phyloP scores from a whole-genome alignment of 1,140 invertebrate species.

The Hetaerina americana region DNA sequence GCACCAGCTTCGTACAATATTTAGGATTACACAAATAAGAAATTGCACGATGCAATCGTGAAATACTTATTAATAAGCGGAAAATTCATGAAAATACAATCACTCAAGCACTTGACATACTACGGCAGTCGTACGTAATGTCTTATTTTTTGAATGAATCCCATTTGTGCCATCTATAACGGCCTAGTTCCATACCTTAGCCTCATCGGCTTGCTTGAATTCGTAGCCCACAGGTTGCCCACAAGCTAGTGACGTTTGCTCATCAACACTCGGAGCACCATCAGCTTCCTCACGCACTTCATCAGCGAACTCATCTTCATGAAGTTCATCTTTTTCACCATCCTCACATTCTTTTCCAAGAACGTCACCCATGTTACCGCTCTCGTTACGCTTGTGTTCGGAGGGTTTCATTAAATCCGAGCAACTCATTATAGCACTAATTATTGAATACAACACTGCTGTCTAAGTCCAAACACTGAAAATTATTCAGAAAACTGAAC shows the following conservation, averaged over 20 bases:
- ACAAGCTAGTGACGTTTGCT: slow-evolving; percentile 10
- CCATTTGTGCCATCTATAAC: not conserved
- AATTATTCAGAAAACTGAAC: slow-evolving; percentile 18
- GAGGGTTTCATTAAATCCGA: slow-evolving; percentile 17
- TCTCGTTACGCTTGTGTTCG: slow-evolving; percentile 16
- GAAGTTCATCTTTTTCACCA: slow-evolving; percentile 14
- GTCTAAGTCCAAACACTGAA: slow-evolving; percentile 19
- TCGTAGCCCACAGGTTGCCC: slow-evolving; percentile 10
- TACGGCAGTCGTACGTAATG: not conserved
- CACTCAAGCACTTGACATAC: not conserved
- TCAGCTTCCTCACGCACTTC: slow-evolving; percentile 15
- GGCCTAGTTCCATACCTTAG: slow-evolving; percentile 6
- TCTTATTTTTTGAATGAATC: not conserved
- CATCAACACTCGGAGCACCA: slow-evolving; percentile 13
- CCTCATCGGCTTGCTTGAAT: slow-evolving; percentile 9
- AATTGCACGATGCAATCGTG: too few relatives aligned
- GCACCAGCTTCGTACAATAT: too few relatives aligned
- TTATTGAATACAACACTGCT: not conserved
- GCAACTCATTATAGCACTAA: slow-evolving; percentile 18
- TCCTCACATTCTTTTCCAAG: slow-evolving; percentile 24
- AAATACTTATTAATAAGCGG: too few relatives aligned
- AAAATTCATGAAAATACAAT: not conserved
- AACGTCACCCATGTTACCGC: slow-evolving; percentile 26
- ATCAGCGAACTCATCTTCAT: slow-evolving; percentile 11
- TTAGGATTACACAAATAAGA: too few relatives aligned